Base-by-base conservation (phyloP, 2,113 vertebrate genomes). In the Sigmodon hispidus region DNA sequence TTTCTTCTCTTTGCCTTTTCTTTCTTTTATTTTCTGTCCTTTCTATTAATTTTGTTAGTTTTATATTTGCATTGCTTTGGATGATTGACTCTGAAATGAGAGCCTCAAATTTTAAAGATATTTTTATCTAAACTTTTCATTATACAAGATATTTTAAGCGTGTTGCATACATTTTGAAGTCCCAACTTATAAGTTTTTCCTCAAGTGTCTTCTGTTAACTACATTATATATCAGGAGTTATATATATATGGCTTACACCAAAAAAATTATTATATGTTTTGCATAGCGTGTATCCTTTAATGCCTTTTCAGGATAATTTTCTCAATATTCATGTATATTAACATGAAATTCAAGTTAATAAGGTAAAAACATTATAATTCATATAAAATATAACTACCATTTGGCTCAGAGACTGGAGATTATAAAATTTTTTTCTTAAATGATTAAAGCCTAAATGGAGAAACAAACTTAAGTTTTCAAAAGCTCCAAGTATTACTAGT, bases 201-300 rank as follows among this genome's bases (percentile, higher is more conserved):
- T 92, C 34, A 61, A 76, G 81, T 29, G 16, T 72, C 73, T 92
- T 65, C 80, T 92, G 76, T 77, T 85, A 90, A 90, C 85, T 90
- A 7, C 8, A 7, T 75, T 83, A 40, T 9, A 89, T 85, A 87
- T 77, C 55, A 72, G 43, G 26, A 61, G 5, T n/a, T 52, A 69
- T 26, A 1, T 26, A 1, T 26, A 69, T 67, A 26, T 87, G 45
- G 34, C 21, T 48, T 72, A 83, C 73, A 95, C 90, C 29, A 84
- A 84, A 10, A 65, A 22, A 96, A 95, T 92, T 92, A 88, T 88
- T 55, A 61, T 36, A 73, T 75, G 69, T 91, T 70, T 16, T 72
- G 3, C 29, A 55, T 29, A 79, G 5, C 4, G 48, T 93, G 21
- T 7, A 83, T 29, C 72, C 80, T 61, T 87, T 48, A 94, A 92